Conservation (phyloP, 37 sponge, comb jelly and placozoan species). For the Chondrilla cf. caribensis region DNA sequence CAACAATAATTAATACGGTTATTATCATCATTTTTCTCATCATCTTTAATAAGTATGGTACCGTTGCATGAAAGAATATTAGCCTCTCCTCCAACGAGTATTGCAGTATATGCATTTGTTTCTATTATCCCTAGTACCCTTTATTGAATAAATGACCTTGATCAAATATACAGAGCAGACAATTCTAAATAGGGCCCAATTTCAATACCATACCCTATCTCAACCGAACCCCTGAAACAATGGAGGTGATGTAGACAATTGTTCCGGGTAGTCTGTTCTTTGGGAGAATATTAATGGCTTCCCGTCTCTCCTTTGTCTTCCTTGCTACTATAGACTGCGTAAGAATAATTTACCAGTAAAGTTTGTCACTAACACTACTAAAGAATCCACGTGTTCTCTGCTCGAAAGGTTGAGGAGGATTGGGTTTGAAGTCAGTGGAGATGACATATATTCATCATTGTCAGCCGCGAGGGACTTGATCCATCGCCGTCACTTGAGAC, state of each 20-base stretch:
- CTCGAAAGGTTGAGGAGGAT: constrained; percentile 31
- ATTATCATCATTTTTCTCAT: too few species aligned
- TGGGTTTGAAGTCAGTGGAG: constrained; percentile 34
- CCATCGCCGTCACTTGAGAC: constrained; percentile 29
- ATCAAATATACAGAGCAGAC: too few species aligned
- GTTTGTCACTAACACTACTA: constrained; percentile 75
- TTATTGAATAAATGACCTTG: too few species aligned
- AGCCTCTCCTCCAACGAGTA: neutral
- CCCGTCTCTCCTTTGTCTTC: too few species aligned
- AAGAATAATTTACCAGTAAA: constrained; percentile 14
- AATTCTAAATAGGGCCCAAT: too few species aligned
- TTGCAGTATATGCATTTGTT: neutral
- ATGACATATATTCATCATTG: constrained; percentile 59
- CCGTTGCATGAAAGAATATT: constrained; percentile 9
- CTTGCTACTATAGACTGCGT: constrained; percentile 18
- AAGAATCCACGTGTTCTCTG: constrained; percentile 44
- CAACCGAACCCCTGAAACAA: too few species aligned
- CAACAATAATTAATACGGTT: too few species aligned
- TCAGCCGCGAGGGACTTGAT: constrained; percentile 47
- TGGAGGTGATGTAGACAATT: too few species aligned
- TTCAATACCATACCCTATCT: too few species aligned
- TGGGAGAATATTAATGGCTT: too few species aligned
- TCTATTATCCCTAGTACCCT: too few species aligned
- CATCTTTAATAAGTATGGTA: neutral
- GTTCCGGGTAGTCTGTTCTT: too few species aligned